Conservation (phyloP, 1,140 invertebrate genomes). For the Periplaneta americana region DNA sequence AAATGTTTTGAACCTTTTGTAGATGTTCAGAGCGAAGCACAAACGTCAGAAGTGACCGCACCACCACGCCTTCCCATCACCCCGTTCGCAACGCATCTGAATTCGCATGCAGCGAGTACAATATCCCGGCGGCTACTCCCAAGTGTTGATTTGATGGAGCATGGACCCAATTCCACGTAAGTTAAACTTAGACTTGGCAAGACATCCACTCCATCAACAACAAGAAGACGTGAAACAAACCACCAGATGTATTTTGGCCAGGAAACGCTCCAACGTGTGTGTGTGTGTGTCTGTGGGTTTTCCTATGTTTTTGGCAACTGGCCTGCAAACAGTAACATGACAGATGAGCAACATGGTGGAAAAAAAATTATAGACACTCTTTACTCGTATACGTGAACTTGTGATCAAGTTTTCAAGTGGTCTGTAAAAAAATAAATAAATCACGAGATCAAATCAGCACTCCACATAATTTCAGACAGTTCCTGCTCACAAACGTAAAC, state of each 20-base stretch:
- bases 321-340: background rate
- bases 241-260: background rate
- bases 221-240: background rate
- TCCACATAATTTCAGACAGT: no score
- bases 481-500: no score
- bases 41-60: background rate
- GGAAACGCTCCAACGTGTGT: background rate
- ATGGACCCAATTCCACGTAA: conserved; percentile 6
- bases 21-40: background rate
- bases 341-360: background rate
- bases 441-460: no score
- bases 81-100: background rate
- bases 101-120: background rate
- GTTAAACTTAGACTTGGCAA: conserved; percentile 18
- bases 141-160: background rate
- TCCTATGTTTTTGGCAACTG: background rate
- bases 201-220: background rate
- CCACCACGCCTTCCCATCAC: background rate
- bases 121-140: background rate
- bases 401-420: background rate
- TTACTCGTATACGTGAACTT: background rate
- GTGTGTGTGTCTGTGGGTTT: background rate
- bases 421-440: background rate
- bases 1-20: background rate
- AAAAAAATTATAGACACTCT: background rate